Evolutionary conservation across 2,888 invertebrate species (phyloP).

Genomic region (Lochmaea crataegi): DNA sequence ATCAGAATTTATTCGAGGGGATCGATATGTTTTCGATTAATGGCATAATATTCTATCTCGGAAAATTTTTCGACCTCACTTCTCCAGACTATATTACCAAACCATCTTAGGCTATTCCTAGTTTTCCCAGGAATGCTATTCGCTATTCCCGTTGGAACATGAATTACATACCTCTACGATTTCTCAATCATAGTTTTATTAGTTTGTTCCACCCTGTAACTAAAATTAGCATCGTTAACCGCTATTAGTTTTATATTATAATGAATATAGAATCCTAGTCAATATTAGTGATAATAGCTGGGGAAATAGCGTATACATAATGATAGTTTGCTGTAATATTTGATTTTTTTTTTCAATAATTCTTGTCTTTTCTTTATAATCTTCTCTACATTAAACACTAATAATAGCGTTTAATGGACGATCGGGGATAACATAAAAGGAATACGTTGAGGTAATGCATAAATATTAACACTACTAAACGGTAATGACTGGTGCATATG

Average conservation of each 20-base stretch:
- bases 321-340: conserved; percentile 12
- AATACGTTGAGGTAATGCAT: not conserved
- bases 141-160: no score
- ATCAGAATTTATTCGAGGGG: no score
- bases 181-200: no score
- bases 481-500: not conserved
- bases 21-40: no score
- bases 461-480: not conserved
- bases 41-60: no score
- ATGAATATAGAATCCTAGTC: conserved; percentile 14
- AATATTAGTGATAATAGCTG: conserved; percentile 19
- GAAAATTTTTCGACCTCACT: no score
- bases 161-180: no score
- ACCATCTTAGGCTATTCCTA: no score
- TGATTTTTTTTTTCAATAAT: conserved; percentile 2
- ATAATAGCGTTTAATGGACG: conserved; percentile 23
- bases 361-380: conserved; percentile 24
- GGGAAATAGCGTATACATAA: conserved; percentile 9
- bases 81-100: no score
- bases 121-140: no score
- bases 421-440: not conserved
- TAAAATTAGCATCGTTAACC: conserved; percentile 8
- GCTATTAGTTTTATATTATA: conserved; percentile 18
- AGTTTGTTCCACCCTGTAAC: not conserved
- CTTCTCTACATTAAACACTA: conserved; percentile 19